Conservation (phyloP, 2,888 invertebrate species). For the Pinctada fucata region DNA sequence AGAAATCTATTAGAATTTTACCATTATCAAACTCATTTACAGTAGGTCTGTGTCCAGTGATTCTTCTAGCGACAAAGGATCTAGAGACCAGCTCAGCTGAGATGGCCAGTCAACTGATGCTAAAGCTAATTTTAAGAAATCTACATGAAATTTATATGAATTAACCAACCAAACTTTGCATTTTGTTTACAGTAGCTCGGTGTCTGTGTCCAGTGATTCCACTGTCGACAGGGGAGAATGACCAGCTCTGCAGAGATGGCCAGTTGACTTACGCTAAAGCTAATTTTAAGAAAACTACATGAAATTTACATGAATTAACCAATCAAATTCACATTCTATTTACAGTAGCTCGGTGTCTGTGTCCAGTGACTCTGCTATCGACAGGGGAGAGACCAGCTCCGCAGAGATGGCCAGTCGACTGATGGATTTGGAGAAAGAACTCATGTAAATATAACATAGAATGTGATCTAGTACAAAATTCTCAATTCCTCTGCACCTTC, state of each 20-base stretch:
- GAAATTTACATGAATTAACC: no score
- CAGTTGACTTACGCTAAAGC: slow-evolving; percentile 50
- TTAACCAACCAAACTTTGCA: no score
- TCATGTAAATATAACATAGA: slow-evolving; percentile 69
- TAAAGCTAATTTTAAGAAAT: no score
- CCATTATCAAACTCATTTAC: no score
- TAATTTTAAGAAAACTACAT: no score
- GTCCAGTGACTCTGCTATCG: slow-evolving; percentile 74
- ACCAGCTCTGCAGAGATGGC: slow-evolving; percentile 55
- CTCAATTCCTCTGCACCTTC: no score
- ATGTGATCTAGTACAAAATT: no score
- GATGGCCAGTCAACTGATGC: slow-evolving; percentile 55
- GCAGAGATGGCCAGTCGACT: slow-evolving; percentile 60
- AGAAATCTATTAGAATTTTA: no score
- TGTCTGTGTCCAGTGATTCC: slow-evolving; percentile 72
- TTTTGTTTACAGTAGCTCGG: slow-evolving; percentile 47
- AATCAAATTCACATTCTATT: neutral
- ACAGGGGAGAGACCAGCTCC: slow-evolving; percentile 59
- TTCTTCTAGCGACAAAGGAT: slow-evolving; percentile 69
- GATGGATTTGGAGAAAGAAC: slow-evolving; percentile 73
- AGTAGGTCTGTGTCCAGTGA: slow-evolving; percentile 67
- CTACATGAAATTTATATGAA: no score
- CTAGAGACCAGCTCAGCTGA: slow-evolving; percentile 59
- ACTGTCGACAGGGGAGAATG: slow-evolving; percentile 68
- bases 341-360: slow-evolving; percentile 59